A percentile compares a stretch with the other conserved stretches of the same genome.
phyloP scores from a whole-genome alignment of 2,888 invertebrate genomes.

The Oligia fasciuncula region DNA sequence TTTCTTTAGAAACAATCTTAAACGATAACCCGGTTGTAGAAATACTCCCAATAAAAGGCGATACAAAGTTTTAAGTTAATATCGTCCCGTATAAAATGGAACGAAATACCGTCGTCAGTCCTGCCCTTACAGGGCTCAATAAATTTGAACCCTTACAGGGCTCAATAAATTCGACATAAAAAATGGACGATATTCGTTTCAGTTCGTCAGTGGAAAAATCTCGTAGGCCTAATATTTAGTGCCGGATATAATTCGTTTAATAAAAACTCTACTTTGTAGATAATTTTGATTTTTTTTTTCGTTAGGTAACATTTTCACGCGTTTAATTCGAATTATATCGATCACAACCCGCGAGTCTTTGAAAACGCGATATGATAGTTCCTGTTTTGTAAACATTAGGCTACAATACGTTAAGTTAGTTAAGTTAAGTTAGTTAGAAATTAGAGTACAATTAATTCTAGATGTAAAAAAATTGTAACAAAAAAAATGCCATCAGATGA shows the following conservation, averaged over 20 bases:
- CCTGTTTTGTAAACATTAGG: constrained; percentile 2
- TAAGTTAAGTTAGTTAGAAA: neutral
- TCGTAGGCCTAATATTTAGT: constrained; percentile 5
- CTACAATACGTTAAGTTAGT: neutral
- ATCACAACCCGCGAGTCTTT: constrained; percentile 21
- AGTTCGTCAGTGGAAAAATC: constrained; percentile 30
- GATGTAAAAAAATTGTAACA: neutral
- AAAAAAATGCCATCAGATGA: constrained; percentile 14
- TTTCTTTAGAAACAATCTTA: neutral
- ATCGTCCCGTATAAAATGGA: constrained; percentile 23
- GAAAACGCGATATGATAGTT: constrained; percentile 28
- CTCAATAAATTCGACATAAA: constrained; percentile 22
- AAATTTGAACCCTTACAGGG: constrained; percentile 7
- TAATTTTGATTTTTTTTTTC: neutral
- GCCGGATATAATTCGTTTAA: neutral
- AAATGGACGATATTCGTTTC: constrained; percentile 37
- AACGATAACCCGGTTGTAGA: neutral
- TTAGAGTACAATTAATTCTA: constrained; percentile 23
- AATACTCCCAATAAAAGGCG: neutral
- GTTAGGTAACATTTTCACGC: neutral
- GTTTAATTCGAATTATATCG: neutral
- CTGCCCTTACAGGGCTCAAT: constrained; percentile 6
- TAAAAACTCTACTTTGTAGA: constrained; percentile 1
- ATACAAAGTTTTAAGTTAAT: neutral
- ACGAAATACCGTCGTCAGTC: constrained; percentile 10